Evolutionary conservation across 1,140 invertebrate species (phyloP).

Genomic region (Trachymyrmex cornetzi): DNA sequence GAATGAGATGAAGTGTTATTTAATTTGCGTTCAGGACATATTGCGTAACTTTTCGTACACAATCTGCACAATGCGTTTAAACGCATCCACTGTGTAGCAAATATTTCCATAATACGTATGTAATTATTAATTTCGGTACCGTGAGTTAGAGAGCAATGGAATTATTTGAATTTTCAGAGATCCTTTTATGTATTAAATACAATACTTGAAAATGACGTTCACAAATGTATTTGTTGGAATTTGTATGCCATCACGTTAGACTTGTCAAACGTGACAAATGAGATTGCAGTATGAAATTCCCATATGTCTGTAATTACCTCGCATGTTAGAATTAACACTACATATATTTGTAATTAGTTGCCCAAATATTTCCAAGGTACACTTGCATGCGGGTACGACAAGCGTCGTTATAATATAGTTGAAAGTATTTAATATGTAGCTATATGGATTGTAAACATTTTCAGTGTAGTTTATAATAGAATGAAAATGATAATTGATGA

Average conservation of each 20-base stretch:
- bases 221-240: neutral
- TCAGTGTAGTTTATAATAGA: neutral
- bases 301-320: neutral
- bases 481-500: neutral
- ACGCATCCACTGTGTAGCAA: neutral
- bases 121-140: constrained; percentile 5
- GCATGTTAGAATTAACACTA: neutral
- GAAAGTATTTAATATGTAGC: neutral
- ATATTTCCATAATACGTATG: neutral
- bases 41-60: neutral
- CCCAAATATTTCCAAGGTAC: neutral
- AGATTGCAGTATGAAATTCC: neutral
- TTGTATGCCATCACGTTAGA: constrained; percentile 5
- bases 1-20: constrained; percentile 18
- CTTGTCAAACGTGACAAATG: constrained; percentile 14
- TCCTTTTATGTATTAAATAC: neutral
- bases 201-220: neutral
- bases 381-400: neutral
- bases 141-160: neutral
- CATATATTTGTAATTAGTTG: neutral
- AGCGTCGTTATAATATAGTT: neutral
- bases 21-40: neutral
- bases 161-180: constrained; percentile 9
- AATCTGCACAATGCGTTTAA: neutral
- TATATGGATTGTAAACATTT: neutral